Evolutionary conservation across 2,888 invertebrate genomes (phyloP), one percentile per base, ranked within the genome.

Genomic region (Noctua janthina): DNA sequence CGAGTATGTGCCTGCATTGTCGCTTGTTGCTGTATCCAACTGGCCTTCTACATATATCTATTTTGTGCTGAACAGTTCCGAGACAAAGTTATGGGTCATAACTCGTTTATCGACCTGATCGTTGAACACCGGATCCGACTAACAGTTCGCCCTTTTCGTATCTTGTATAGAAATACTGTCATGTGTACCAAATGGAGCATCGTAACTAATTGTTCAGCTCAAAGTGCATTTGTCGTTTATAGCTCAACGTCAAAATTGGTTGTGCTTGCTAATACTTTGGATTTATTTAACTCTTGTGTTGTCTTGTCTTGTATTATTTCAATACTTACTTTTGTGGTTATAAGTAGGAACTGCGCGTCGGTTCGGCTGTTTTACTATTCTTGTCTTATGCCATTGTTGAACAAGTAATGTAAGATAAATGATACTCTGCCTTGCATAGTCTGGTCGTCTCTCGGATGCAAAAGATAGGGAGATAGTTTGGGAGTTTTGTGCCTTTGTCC

Each of bases 81-180:
- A 74, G 73, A 83, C 67, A 67, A 80, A 87, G 87, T 89, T 87
- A 87, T 82, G 67, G 73, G 29, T 82, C 79, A 87, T 87, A 87
- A 89, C 82, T 87, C 76, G 87, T 80, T 86, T 87, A 88, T 83
- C 78, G 87, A 82, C 76, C 68, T 49, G 70, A 70, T 66, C 74
- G 79, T 75, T 78, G 81, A 78, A 43, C 75, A 71, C 39, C 13
- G 81, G 69, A 77, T 82, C 76, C 78, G 79, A 66, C 64, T 35
- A 76, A 71, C 78, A 77, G 35, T 69, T 71, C 71, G 59, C 76
- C n/a, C 46, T 66, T 62, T 71, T 76, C 43, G 54, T 81, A 71
- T 46, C 70, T 80, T 70, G 81, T 78, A 69, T 69, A 77, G 77
- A 71, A 80, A 81, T 84, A 68, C 62, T 75, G 35, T 73, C 56